Evolutionary conservation across 2,113 vertebrate species (phyloP).

Genomic region (Antechinus flavipes): DNA sequence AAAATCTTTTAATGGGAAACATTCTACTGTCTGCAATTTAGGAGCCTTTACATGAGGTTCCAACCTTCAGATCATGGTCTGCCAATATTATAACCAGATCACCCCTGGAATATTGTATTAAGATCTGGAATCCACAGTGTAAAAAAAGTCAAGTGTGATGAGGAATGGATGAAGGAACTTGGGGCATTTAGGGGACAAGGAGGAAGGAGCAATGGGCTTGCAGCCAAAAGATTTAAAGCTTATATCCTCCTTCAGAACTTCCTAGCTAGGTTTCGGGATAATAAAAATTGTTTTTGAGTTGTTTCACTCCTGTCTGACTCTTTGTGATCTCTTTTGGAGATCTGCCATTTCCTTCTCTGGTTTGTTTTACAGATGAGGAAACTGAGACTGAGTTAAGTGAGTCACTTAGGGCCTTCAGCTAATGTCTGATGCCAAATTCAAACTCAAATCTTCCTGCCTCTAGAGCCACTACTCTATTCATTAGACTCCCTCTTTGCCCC

Average conservation of each 20-base stretch:
- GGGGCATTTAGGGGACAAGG: not conserved
- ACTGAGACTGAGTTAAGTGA: not conserved
- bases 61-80: not conserved
- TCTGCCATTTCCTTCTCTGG: not conserved
- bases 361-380: not conserved
- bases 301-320: not conserved
- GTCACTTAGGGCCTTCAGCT: too few relatives aligned
- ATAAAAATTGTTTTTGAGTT: not conserved
- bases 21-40: not conserved
- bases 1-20: not conserved
- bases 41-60: not conserved
- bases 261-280: not conserved
- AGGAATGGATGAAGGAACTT: too few relatives aligned
- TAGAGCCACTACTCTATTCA: not conserved
- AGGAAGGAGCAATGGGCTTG: not conserved
- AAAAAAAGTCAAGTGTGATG: too few relatives aligned
- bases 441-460: not conserved
- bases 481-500: too few relatives aligned
- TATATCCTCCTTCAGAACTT: not conserved
- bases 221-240: not conserved
- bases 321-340: not conserved
- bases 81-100: not conserved
- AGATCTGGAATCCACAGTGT: not conserved
- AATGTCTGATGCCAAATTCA: not conserved
- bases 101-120: not conserved